Percentiles rank a stretch among this genome's conserved stretches.
Evolutionary conservation across 2,888 invertebrate genomes (phyloP).

Genomic region (Chloroclysta siterata): DNA sequence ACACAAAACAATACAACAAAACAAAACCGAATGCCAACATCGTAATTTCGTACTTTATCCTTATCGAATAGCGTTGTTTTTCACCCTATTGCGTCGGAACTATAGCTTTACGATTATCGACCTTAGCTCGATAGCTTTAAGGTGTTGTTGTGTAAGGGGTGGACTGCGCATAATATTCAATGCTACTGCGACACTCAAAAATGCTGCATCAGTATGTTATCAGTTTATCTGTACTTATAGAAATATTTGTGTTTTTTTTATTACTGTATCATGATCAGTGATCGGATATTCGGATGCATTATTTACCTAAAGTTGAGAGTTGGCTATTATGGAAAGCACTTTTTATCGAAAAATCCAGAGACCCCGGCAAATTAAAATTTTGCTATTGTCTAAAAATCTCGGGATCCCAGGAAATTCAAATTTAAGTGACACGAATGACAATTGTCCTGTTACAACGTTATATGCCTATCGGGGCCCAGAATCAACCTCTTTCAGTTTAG

Average conservation of each 20-base stretch:
- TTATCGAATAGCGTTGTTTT: slow-evolving; percentile 11
- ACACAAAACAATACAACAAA: slow-evolving; percentile 9
- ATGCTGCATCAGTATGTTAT: slow-evolving; percentile 4
- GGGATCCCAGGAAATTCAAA: too few species aligned
- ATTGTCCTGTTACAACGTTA: too few species aligned
- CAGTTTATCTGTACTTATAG: slow-evolving; percentile 2
- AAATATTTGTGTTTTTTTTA: background rate
- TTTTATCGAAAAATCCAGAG: too few species aligned
- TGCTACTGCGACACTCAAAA: slow-evolving; percentile 9
- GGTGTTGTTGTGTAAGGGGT: slow-evolving; percentile 3
- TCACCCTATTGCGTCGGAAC: slow-evolving; percentile 25
- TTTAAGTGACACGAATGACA: too few species aligned
- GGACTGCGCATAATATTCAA: slow-evolving; percentile 18
- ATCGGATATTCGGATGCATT: too few species aligned
- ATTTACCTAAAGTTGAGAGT: too few species aligned
- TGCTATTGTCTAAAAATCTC: too few species aligned
- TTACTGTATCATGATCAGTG: too few species aligned
- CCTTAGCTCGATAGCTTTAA: slow-evolving; percentile 10
- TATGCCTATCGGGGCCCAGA: too few species aligned
- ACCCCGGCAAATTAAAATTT: too few species aligned
- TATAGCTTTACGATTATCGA: slow-evolving; percentile 4
- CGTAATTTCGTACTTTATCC: slow-evolving; percentile 15
- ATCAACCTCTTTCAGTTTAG: too few species aligned
- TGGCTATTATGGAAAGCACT: too few species aligned
- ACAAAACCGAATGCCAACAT: slow-evolving; percentile 23